These are phyloP conservation scores for Gyps fulvus DNA, from an alignment of 2,113 vertebrate species.

Conservation along the genomic window DNA sequence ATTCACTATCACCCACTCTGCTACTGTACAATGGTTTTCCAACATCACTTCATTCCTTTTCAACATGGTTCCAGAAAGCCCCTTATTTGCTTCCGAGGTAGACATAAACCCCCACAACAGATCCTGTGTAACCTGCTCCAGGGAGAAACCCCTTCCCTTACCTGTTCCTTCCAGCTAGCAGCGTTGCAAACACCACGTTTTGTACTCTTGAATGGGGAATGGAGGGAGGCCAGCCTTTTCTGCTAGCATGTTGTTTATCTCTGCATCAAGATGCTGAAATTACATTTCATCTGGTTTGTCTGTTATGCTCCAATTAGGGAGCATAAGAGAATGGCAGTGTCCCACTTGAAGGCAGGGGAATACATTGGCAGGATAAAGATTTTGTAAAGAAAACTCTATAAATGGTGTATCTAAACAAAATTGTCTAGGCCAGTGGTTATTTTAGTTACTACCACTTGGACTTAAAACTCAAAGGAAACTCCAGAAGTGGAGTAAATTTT, in stretches of 20 bases:
- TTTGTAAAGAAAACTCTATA: not conserved
- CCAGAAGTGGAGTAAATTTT: not conserved
- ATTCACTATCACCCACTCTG: not conserved
- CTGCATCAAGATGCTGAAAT: not conserved
- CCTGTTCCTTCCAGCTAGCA: not conserved
- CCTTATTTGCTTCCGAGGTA: not conserved
- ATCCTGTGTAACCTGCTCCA: not conserved
- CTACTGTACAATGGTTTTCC: not conserved
- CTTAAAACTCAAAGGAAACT: not conserved
- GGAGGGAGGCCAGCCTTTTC: not conserved
- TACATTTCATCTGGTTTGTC: not conserved
- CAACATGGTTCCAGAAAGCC: not conserved
- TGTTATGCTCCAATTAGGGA: not conserved
- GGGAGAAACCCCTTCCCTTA: not conserved
- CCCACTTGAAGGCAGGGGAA: not conserved
- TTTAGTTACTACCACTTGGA: not conserved
- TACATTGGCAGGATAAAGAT: not conserved
- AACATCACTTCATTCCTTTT: not conserved
- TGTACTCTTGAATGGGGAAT: not conserved
- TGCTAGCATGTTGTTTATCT: not conserved
- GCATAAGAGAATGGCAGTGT: not conserved
- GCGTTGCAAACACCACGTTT: not conserved
- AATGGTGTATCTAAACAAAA: not conserved
- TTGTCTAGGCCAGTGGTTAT: not conserved
- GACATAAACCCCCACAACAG: not conserved